Percentiles rank a stretch among this genome's conserved stretches.
Evolutionary conservation across 1,140 invertebrate genomes (phyloP).

Genomic region (Hestina assimilis): DNA sequence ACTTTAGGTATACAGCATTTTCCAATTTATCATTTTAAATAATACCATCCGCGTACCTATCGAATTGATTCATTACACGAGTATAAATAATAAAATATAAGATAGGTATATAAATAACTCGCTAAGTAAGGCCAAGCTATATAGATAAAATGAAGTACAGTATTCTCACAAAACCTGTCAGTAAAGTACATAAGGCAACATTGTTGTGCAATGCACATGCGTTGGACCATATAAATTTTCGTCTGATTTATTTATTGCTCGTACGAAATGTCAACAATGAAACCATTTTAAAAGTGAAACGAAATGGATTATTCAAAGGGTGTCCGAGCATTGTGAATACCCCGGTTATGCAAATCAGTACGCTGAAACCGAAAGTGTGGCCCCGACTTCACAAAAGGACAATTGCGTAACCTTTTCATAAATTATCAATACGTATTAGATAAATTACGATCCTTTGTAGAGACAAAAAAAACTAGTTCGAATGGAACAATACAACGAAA

Average conservation of each 20-base stretch:
- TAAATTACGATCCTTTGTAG: conserved; percentile 60
- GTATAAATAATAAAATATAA: not conserved
- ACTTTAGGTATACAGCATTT: too few relatives aligned
- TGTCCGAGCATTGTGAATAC: conserved; percentile 56
- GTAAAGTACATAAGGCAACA: conserved; percentile 46
- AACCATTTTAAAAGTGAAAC: conserved; percentile 73
- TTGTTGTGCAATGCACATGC: conserved; percentile 47
- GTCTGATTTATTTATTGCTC: conserved; percentile 75
- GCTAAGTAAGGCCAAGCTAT: not conserved
- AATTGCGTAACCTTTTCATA: conserved; percentile 68
- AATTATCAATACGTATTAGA: conserved; percentile 72
- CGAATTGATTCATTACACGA: not conserved
- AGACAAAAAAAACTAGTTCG: conserved; percentile 49
- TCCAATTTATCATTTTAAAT: too few relatives aligned
- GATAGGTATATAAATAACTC: conserved; percentile 1
- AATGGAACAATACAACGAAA: conserved; percentile 43
- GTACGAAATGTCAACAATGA: conserved; percentile 72
- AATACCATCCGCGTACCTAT: too few relatives aligned
- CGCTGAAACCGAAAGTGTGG: conserved; percentile 73
- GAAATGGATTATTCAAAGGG: conserved; percentile 70
- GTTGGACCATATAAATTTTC: conserved; percentile 53
- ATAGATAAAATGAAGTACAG: not conserved
- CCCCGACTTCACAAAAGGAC: conserved; percentile 40
- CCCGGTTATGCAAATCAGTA: conserved; percentile 74
- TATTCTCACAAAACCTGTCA: conserved; percentile 1